These are phyloP conservation scores for Anoplius nigerrimus DNA, from an alignment of 2,888 invertebrate genomes.

Conservation along the genomic window DNA sequence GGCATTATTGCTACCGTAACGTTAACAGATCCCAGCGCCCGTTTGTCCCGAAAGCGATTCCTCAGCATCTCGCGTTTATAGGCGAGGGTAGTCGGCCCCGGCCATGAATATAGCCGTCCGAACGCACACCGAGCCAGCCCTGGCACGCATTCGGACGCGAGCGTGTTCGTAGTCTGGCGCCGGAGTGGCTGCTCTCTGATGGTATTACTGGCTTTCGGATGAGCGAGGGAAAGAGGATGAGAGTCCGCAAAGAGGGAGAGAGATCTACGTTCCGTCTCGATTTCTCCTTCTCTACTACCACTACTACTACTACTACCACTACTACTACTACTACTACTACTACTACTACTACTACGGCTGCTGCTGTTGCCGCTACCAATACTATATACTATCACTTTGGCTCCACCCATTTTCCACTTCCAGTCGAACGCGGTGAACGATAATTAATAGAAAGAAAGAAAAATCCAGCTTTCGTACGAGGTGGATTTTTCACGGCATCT, in stretches of 20 bases:
- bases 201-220: slow-evolving; percentile 30
- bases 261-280: too few relatives aligned
- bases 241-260: background rate
- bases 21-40: slow-evolving; percentile 30
- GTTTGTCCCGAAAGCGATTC: slow-evolving; percentile 36
- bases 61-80: slow-evolving; percentile 31
- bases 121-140: background rate
- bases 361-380: too few relatives aligned
- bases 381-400: too few relatives aligned
- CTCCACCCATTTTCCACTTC: too few relatives aligned
- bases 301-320: too few relatives aligned
- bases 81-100: slow-evolving; percentile 18
- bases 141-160: background rate
- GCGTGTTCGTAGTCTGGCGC: slow-evolving; percentile 53
- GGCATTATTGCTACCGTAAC: slow-evolving; percentile 40
- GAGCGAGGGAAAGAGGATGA: background rate
- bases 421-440: too few relatives aligned
- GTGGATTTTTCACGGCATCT: too few relatives aligned
- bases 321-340: too few relatives aligned
- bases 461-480: too few relatives aligned
- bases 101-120: slow-evolving; percentile 1
- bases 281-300: too few relatives aligned
- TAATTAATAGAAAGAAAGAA: too few relatives aligned
- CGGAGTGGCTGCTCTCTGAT: slow-evolving; percentile 52
- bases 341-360: too few relatives aligned